Evolutionary conservation across 2,888 invertebrate genomes (phyloP), one percentile per base, ranked within the genome.

Genomic region (Spicauda simplicius): DNA sequence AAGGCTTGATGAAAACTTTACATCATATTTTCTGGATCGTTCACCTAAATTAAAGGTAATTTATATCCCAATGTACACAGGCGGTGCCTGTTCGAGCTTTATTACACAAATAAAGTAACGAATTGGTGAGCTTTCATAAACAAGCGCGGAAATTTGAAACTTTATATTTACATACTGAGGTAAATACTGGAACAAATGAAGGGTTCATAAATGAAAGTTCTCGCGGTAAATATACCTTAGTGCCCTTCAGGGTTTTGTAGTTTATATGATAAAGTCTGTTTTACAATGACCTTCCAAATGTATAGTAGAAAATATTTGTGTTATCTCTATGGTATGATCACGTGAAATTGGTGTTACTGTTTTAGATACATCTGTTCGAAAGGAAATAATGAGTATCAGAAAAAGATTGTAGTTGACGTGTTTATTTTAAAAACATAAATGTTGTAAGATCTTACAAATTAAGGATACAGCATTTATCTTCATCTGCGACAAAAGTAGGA

Each of bases 31-130:
- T 87, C 88, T 85, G 86, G 87, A 88, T 87, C 88, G 86, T 84
- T 88, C 88, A 83, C 87, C 83, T 87, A 90, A 90, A 90, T 91
- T 90, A 90, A 89, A 90, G 88, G 88, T 91, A 91, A 91, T 91
- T 91, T 90, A 91, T 91, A 91, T 81, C 83, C 82, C 84, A 83
- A 84, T 86, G 85, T 88, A 84, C 81, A 83, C 87, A 86, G 85
- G 79, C 85, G 83, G 85, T 78, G 85, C 86, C 78, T 78, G 83
- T 83, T 83, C 74, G 78, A 83, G 88, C 89, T 88, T 91, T 91
- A 91, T 89, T 90, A 89, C 89, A 88, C 88, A 88, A 90, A 91
- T 89, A 89, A 91, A 85, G 86, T 86, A 90, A 90, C 88, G 86
- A 90, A 88, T 89, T 83, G 85, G 84, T 81, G 80, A 79, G 84